Conservation (phyloP, 2,113 vertebrate species). For the Cochlearius cochlearius region DNA sequence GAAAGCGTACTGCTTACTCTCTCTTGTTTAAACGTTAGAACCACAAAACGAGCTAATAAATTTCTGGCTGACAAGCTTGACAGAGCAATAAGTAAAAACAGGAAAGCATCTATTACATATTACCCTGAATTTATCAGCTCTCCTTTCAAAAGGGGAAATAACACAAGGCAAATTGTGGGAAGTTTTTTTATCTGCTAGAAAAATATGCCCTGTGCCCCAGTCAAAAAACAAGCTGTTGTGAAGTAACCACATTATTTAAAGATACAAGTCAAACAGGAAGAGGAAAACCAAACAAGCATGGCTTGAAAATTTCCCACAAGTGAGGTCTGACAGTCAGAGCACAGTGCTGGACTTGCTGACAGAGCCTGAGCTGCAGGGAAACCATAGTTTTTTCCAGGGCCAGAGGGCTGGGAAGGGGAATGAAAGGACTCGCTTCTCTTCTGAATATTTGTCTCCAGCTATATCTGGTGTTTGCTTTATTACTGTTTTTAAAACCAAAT, state of each 20-base stretch:
- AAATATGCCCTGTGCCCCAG: constrained; percentile 74
- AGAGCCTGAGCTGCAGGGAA: neutral
- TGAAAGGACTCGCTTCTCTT: neutral
- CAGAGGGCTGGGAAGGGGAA: neutral
- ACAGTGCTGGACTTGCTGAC: constrained; percentile 9
- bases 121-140: constrained; percentile 68
- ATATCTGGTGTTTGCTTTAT: neutral
- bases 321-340: constrained; percentile 11
- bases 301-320: constrained; percentile 76
- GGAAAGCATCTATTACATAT: constrained; percentile 78
- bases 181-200: constrained; percentile 79
- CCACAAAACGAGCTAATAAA: constrained; percentile 56
- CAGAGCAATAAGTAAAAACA: constrained; percentile 77
- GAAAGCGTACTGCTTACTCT: neutral
- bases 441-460: neutral
- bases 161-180: constrained; percentile 79
- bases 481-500: neutral
- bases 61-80: constrained; percentile 60
- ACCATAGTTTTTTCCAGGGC: neutral
- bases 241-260: constrained; percentile 80
- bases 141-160: constrained; percentile 78
- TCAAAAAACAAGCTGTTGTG: constrained; percentile 78
- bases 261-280: constrained; percentile 78
- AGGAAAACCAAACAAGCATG: constrained; percentile 74
- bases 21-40: constrained; percentile 45